Evolutionary conservation across 2,113 vertebrate species (phyloP).

Genomic region (Colaptes auratus): DNA sequence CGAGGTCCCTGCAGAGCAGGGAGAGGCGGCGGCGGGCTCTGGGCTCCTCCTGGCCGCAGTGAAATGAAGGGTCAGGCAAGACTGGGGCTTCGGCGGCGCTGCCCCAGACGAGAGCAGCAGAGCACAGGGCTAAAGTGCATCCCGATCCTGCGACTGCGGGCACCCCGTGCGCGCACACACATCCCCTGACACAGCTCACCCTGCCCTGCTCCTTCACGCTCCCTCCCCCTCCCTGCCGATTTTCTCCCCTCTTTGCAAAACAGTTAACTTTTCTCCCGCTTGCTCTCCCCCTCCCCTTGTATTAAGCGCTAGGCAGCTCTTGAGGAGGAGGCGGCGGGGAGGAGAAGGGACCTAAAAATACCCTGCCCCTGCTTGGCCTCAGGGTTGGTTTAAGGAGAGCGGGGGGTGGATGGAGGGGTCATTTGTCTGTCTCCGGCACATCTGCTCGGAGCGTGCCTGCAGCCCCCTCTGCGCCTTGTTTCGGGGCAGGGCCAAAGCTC

Average conservation of each 20-base stretch:
- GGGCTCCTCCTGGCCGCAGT: conserved; percentile 86
- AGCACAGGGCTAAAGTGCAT: conserved; percentile 80
- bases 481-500: conserved; percentile 63
- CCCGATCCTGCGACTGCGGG: conserved; percentile 66
- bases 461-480: conserved; percentile 40
- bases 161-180: neutral
- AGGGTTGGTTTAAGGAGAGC: conserved; percentile 64
- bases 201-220: conserved; percentile 18
- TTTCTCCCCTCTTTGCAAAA: conserved; percentile 68
- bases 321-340: conserved; percentile 52
- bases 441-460: conserved; percentile 34
- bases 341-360: conserved; percentile 73
- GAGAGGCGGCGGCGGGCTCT: conserved; percentile 70
- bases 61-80: conserved; percentile 90
- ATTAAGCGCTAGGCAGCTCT: conserved; percentile 63
- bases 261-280: conserved; percentile 84
- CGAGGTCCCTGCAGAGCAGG: conserved; percentile 78
- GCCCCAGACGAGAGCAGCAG: conserved; percentile 69
- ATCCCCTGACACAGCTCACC: neutral
- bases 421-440: conserved; percentile 41
- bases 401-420: conserved; percentile 70
- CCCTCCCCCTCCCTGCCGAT: conserved; percentile 13
- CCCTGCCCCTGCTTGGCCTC: conserved; percentile 62
- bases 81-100: conserved; percentile 79
- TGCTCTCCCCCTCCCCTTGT: neutral